phyloP scores from a whole-genome alignment of 2,888 invertebrate genomes.

The Digitonthophagus gazella region DNA sequence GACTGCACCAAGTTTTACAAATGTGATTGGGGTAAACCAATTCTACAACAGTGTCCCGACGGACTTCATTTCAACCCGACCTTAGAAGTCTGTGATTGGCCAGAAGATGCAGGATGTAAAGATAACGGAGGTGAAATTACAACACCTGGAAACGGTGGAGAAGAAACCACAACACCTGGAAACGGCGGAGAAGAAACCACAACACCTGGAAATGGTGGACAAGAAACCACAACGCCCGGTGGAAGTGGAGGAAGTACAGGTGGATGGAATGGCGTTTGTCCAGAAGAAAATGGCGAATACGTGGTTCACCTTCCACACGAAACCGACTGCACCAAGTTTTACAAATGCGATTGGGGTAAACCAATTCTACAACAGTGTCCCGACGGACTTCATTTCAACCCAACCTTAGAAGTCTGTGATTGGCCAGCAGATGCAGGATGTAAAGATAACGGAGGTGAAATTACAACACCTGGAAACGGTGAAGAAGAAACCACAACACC shows the following conservation, averaged over 20 bases:
- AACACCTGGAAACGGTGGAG: neutral
- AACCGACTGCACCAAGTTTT: constrained; percentile 23
- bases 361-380: constrained; percentile 7
- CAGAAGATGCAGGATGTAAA: constrained; percentile 28
- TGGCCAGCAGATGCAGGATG: no score
- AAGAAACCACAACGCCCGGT: neutral
- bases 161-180: no score
- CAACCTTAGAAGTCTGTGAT: constrained; percentile 3
- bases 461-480: neutral
- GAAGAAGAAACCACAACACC: neutral
- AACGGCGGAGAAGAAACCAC: neutral
- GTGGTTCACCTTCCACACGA: constrained; percentile 9
- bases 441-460: neutral
- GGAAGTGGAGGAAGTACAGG: neutral
- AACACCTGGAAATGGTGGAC: neutral
- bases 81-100: constrained; percentile 33
- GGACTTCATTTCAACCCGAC: constrained; percentile 33
- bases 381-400: constrained; percentile 19
- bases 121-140: neutral
- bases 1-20: constrained; percentile 31
- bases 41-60: constrained; percentile 29
- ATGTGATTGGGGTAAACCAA: constrained; percentile 28
- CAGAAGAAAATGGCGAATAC: constrained; percentile 9
- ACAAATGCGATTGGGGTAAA: constrained; percentile 19
- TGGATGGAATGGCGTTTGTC: neutral